A percentile compares a stretch with the other conserved stretches of the same genome.
Conservation (phyloP, 2,888 invertebrate species). For the Clitarchus hookeri region DNA sequence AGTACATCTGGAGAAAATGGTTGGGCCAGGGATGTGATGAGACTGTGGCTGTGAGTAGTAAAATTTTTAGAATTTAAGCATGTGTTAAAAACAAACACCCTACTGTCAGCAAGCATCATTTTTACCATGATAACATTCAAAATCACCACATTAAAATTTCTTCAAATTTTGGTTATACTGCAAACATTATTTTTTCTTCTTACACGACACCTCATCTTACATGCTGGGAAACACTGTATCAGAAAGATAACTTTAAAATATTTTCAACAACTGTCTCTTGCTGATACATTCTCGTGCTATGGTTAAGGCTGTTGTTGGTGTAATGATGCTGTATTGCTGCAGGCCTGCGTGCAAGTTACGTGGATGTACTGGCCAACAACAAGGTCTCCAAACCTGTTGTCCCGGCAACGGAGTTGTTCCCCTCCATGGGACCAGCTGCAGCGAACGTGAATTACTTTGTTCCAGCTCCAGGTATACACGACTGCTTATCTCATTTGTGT, state of each 20-base stretch:
- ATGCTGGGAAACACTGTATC: no score
- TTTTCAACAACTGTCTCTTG: no score
- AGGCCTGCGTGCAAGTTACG: slow-evolving; percentile 85
- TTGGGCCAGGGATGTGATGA: no score
- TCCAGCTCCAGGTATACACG: slow-evolving; percentile 58
- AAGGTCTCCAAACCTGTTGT: slow-evolving; percentile 51
- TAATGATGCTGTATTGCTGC: slow-evolving; percentile 46
- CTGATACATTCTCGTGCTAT: not conserved
- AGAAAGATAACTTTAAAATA: not conserved
- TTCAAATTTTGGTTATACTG: slow-evolving; percentile 2
- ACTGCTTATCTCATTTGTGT: not conserved
- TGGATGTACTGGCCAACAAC: slow-evolving; percentile 79
- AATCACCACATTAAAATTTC: not conserved
- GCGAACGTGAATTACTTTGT: slow-evolving; percentile 60
- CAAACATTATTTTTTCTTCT: not conserved
- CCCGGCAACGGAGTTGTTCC: slow-evolving; percentile 52
- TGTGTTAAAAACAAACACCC: no score
- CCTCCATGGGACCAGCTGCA: slow-evolving; percentile 54
- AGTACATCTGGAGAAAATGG: no score
- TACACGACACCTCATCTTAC: not conserved
- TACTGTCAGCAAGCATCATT: no score
- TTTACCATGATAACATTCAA: no score
- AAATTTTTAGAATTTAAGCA: no score
- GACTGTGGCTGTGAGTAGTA: no score
- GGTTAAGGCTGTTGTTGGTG: not conserved